Conservation (phyloP, 2,797 vertebrate genomes). For the Ispidina lecontei region DNA sequence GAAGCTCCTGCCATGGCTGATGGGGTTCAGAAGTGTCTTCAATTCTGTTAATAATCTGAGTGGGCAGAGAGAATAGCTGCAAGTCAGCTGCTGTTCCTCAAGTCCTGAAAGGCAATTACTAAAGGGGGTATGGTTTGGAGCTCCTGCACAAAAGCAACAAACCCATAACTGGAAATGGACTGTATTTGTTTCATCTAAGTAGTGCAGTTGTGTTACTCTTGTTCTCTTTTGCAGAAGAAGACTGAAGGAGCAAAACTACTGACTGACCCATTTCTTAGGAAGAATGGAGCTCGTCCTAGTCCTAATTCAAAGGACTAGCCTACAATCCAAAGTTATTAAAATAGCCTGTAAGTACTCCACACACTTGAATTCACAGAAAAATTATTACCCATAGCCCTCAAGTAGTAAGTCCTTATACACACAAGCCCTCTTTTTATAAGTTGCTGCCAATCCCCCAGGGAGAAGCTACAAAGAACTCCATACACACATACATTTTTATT, state of each 20-base stretch:
- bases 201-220: not conserved
- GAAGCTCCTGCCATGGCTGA: not conserved
- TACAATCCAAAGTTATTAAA: rapidly evolving
- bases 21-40: not conserved
- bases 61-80: not conserved
- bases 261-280: not conserved
- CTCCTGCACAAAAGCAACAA: not conserved
- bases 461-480: not conserved
- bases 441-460: not conserved
- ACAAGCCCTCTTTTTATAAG: not conserved
- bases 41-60: too few relatives aligned
- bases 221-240: not conserved
- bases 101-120: not conserved
- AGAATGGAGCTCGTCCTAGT: not conserved
- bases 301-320: not conserved
- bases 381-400: not conserved
- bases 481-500: constrained; percentile 58
- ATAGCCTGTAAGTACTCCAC: not conserved
- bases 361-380: not conserved
- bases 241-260: not conserved
- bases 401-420: not conserved
- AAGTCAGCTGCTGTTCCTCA: not conserved
- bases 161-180: not conserved
- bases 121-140: not conserved
- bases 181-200: not conserved